Percentiles rank a stretch among this genome's conserved stretches.
These are phyloP conservation scores for Aporophyla lueneburgensis DNA, from an alignment of 2,888 invertebrate genomes.

Conservation along the genomic window DNA sequence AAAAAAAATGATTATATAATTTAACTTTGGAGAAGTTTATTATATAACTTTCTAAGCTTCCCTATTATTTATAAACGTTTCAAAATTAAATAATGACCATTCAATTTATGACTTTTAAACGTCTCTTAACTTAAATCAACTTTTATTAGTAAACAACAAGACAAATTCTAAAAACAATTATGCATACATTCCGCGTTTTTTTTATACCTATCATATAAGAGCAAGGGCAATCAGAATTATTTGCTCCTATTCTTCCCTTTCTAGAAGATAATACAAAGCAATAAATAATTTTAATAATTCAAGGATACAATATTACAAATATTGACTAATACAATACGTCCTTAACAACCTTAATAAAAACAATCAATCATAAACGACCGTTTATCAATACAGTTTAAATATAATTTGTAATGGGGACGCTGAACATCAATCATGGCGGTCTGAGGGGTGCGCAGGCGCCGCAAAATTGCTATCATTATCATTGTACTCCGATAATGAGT, in stretches of 20 bases:
- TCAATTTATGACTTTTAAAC: not conserved
- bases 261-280: not conserved
- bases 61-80: not conserved
- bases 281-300: slow-evolving; percentile 4
- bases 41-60: too few relatives aligned
- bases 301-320: slow-evolving; percentile 35
- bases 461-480: slow-evolving; percentile 45
- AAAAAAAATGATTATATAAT: too few relatives aligned
- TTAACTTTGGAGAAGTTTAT: not conserved
- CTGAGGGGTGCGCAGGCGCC: slow-evolving; percentile 46
- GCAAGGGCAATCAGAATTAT: not conserved
- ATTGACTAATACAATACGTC: not conserved
- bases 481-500: slow-evolving; percentile 37
- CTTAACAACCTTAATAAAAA: not conserved
- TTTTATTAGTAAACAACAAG: not conserved
- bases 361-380: slow-evolving; percentile 36
- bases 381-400: slow-evolving; percentile 27
- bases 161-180: not conserved
- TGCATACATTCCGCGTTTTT: too few relatives aligned
- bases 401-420: slow-evolving; percentile 43
- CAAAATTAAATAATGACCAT: not conserved
- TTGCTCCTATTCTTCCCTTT: not conserved
- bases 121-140: not conserved
- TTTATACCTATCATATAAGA: not conserved
- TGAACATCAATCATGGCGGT: slow-evolving; percentile 50